Conservation (phyloP, 2,113 vertebrate genomes). For the Alligator sinensis region DNA sequence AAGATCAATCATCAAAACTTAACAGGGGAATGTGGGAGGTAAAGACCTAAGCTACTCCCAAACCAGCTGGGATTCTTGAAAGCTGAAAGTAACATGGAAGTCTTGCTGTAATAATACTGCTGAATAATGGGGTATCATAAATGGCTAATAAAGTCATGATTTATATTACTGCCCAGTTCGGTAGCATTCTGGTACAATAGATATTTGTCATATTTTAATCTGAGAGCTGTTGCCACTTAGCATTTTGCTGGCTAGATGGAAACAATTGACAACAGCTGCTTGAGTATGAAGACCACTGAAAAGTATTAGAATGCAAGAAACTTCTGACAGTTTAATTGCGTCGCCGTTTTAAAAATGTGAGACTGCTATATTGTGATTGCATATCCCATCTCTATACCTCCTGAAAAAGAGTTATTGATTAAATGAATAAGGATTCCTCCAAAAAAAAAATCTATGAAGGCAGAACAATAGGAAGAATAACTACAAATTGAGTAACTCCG, state of each 20-base stretch:
- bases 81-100: not conserved
- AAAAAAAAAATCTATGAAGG: not conserved
- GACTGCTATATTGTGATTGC: not conserved
- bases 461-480: not conserved
- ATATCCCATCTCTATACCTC: not conserved
- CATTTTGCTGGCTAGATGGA: not conserved
- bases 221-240: not conserved
- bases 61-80: not conserved
- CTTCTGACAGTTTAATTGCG: not conserved
- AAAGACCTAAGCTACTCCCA: slow-evolving; percentile 1
- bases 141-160: not conserved
- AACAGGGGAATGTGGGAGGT: not conserved
- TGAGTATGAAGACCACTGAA: not conserved
- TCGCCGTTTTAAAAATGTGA: not conserved
- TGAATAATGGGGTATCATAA: not conserved
- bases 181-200: not conserved
- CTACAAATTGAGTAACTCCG: not conserved
- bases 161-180: rapidly evolving
- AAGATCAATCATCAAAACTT: not conserved
- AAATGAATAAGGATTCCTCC: not conserved
- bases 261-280: not conserved
- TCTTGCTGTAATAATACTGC: not conserved
- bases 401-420: too few species aligned
- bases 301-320: not conserved
- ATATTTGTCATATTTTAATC: not conserved